Conservation (phyloP, 2,113 vertebrate species). For the Isichthys henryi region DNA sequence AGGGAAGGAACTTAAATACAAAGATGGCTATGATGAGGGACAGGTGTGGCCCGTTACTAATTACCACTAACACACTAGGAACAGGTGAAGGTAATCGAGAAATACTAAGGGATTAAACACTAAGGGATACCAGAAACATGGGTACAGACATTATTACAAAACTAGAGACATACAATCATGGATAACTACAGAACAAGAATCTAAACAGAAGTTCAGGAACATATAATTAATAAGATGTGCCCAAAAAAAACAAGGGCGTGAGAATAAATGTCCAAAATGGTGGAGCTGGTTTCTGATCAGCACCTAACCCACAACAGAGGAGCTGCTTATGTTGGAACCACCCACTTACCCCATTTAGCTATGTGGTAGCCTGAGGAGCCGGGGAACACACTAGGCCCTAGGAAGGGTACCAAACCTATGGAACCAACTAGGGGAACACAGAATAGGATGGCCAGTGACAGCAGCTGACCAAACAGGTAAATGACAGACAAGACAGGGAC, state of each 20-base stretch:
- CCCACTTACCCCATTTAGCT: too few species aligned
- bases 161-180: too few species aligned
- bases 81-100: neutral
- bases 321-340: too few species aligned
- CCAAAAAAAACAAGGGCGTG: too few species aligned
- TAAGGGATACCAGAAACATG: neutral
- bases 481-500: neutral
- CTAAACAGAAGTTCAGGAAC: neutral
- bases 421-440: neutral
- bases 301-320: too few species aligned
- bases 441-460: neutral
- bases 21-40: too few species aligned
- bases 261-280: too few species aligned
- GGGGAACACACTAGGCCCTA: neutral
- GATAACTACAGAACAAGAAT: too few species aligned
- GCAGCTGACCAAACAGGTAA: neutral
- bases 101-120: neutral
- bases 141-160: neutral
- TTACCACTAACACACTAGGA: neutral
- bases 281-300: too few species aligned
- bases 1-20: neutral
- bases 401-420: neutral
- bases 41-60: neutral
- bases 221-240: too few species aligned
- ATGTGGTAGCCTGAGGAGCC: too few species aligned